phyloP scores from a whole-genome alignment of 2,888 invertebrate genomes.

The Melieria omissa region DNA sequence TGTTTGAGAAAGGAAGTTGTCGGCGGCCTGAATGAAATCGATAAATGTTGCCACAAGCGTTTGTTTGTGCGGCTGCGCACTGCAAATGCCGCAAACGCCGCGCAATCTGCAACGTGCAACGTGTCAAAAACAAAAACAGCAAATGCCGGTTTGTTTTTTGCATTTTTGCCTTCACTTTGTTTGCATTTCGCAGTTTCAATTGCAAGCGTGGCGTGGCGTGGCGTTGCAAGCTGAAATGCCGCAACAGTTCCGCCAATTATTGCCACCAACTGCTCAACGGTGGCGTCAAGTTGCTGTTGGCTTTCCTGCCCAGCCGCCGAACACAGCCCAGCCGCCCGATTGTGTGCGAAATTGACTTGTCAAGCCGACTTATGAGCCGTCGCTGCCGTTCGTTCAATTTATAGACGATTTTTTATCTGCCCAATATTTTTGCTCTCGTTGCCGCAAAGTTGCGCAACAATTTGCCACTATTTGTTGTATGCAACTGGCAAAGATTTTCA shows the following conservation, averaged over 20 bases:
- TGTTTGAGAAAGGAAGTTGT: not conserved
- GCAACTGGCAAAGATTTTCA: too few species aligned
- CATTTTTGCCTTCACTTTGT: not conserved
- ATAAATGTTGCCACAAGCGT: not conserved
- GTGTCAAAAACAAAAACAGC: not conserved
- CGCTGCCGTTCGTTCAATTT: too few species aligned
- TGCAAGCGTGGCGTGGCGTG: not conserved
- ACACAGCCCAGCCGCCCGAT: too few species aligned
- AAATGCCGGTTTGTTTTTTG: not conserved
- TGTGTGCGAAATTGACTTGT: constrained; percentile 23
- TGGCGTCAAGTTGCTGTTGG: too few species aligned
- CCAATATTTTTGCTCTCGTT: too few species aligned
- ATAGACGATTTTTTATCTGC: too few species aligned
- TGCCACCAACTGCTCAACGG: not conserved
- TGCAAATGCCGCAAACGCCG: not conserved
- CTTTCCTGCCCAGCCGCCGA: too few species aligned
- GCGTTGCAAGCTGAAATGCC: not conserved
- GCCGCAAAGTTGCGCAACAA: not conserved
- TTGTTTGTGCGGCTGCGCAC: not conserved
- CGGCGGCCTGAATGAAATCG: not conserved
- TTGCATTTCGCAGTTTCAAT: too few species aligned
- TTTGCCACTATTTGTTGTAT: not conserved
- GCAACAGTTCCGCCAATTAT: constrained; percentile 28
- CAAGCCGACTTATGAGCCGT: not conserved
- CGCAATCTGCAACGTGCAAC: too few species aligned